Conservation (phyloP, 2,888 invertebrate species). For the Yponomeuta plumbellus region DNA sequence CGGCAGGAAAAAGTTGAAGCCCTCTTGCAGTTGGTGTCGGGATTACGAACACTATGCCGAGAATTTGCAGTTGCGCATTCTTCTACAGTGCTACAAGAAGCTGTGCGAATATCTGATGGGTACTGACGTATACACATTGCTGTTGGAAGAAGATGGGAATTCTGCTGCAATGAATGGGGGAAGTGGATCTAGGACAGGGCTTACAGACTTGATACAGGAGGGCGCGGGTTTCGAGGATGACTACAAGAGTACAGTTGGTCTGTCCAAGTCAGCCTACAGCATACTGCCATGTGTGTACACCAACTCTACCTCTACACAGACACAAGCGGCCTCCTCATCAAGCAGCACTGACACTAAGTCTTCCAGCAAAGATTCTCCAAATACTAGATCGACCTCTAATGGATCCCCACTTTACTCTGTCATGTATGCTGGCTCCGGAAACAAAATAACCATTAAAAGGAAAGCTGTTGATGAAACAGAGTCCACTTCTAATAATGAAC, state of each 20-base stretch:
- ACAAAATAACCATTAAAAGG: slow-evolving; percentile 89
- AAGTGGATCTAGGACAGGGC: slow-evolving; percentile 73
- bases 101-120: slow-evolving; percentile 89
- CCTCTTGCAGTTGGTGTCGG: slow-evolving; percentile 90
- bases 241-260: slow-evolving; percentile 82
- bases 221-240: slow-evolving; percentile 87
- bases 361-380: slow-evolving; percentile 55
- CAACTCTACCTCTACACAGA: slow-evolving; percentile 75
- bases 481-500: slow-evolving; percentile 41
- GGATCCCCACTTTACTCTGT: slow-evolving; percentile 81
- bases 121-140: slow-evolving; percentile 81
- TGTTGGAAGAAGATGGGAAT: slow-evolving; percentile 73
- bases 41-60: slow-evolving; percentile 89
- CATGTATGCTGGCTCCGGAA: slow-evolving; percentile 86
- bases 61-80: slow-evolving; percentile 86
- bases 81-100: slow-evolving; percentile 92
- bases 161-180: slow-evolving; percentile 70
- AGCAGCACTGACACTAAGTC: slow-evolving; percentile 47
- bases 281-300: slow-evolving; percentile 85
- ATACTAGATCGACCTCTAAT: slow-evolving; percentile 57
- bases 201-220: slow-evolving; percentile 86
- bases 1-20: slow-evolving; percentile 89
- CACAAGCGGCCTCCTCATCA: slow-evolving; percentile 52
- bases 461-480: slow-evolving; percentile 80
- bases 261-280: slow-evolving; percentile 84